Evolutionary conservation across 2,113 vertebrate genomes (phyloP).

Genomic region (Axis porcinus): DNA sequence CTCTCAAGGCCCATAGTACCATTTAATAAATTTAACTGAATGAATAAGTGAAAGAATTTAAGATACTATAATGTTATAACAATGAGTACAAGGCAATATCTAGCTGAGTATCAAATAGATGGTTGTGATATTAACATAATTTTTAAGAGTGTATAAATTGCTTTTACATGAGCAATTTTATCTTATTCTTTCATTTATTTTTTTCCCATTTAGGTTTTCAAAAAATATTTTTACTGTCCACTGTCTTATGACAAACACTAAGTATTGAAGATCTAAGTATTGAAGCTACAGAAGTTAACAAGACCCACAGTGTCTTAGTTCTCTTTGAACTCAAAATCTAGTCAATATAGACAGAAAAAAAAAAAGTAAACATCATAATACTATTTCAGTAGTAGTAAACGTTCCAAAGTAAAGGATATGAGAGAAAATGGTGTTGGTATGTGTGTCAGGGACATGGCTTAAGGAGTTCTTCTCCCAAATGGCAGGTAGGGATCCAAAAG

Average conservation of each 20-base stretch:
- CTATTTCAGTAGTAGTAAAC: not conserved
- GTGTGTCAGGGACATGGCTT: not conserved
- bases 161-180: not conserved
- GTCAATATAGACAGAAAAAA: not conserved
- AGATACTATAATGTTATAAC: not conserved
- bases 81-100: not conserved
- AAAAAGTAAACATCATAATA: not conserved
- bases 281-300: not conserved
- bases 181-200: not conserved
- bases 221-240: not conserved
- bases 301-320: not conserved
- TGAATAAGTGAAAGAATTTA: not conserved
- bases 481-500: not conserved
- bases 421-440: not conserved
- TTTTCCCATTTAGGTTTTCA: not conserved
- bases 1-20: not conserved
- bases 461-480: not conserved
- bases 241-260: not conserved
- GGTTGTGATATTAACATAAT: not conserved
- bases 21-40: not conserved
- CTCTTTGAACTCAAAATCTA: not conserved
- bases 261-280: not conserved
- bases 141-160: not conserved
- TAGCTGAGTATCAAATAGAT: not conserved
- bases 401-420: not conserved